Evolutionary conservation across 2,888 invertebrate genomes (phyloP), one percentile per base, ranked within the genome.

Genomic region (Agriopis aurantiaria): DNA sequence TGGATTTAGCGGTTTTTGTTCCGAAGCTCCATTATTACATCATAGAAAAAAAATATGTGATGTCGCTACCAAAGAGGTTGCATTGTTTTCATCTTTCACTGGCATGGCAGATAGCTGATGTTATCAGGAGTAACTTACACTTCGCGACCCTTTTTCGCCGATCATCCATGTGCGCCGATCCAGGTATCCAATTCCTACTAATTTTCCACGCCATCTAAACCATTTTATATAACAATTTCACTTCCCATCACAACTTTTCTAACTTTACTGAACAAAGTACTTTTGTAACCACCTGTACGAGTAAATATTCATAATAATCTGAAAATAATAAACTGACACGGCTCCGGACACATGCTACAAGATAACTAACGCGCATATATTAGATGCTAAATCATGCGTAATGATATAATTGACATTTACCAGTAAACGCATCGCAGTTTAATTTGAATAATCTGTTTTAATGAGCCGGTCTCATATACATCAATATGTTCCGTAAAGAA

Each of bases 381-480:
- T 59, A 63, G 33, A 59, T 60, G 72, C 56, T 64, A 51, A 74
- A 52, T 69, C 66, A 74, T 11, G 76, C 68, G 66, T 72, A 63
- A 65, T 58, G 67, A 72, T 76, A 62, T 53, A 66, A 74, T 62
- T 74, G 75, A 73, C 75, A 71, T 59, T 66, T 69, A 68, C 61
- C 33, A 52, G 43, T 68, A 53, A 69, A 71, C 68, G 49, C 63
- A n/a, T 59, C 23, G 43, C 49, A 8, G 56, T 48, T 62, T 60
- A 46, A 58, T 63, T 58, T 52, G 68, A 58, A 49, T 55, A 64
- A 45, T 43, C 11, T 51, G n/a, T 49, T 69, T 65, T 61, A 69
- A 69, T 56, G 65, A 57, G 40, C 12, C 33, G 33, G 14, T n/a
- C 51, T 23, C 8, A 12, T 3, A 6, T 7, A 48, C 12, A 12